phyloP scores from a whole-genome alignment of 1,140 invertebrate species.

The Conus ventricosus region DNA sequence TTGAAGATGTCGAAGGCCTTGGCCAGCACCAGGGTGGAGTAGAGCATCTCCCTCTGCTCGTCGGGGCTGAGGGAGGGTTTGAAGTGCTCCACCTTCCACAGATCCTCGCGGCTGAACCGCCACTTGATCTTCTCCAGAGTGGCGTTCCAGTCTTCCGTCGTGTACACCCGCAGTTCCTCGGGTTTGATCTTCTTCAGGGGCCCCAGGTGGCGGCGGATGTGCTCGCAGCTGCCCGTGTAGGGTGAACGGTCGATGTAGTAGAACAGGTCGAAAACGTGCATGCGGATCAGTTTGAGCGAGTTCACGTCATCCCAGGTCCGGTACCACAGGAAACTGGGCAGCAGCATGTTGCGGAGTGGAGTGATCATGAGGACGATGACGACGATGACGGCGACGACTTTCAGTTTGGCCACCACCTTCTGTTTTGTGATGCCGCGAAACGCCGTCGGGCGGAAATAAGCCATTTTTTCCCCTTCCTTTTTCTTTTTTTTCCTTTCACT shows the following conservation, averaged over 20 bases:
- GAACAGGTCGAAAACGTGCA: conserved; percentile 12
- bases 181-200: conserved; percentile 17
- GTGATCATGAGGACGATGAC: background rate
- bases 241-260: conserved; percentile 25
- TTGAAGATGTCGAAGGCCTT: conserved; percentile 40
- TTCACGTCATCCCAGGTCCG: background rate
- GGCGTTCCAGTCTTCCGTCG: conserved; percentile 25
- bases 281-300: conserved; percentile 7
- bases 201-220: conserved; percentile 13
- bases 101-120: background rate
- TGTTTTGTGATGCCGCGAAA: conserved; percentile 61
- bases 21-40: conserved; percentile 19
- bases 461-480: background rate
- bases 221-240: conserved; percentile 21
- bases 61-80: conserved; percentile 30
- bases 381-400: background rate
- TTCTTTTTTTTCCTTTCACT: no score
- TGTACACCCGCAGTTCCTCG: conserved; percentile 15
- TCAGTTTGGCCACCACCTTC: conserved; percentile 15
- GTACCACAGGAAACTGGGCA: background rate
- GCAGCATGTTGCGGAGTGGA: background rate
- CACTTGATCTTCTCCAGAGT: background rate
- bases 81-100: conserved; percentile 32
- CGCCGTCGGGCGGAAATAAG: background rate
- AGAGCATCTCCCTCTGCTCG: conserved; percentile 39